Base-by-base conservation (phyloP, 2,888 invertebrate species). In the Clostera curtula region DNA sequence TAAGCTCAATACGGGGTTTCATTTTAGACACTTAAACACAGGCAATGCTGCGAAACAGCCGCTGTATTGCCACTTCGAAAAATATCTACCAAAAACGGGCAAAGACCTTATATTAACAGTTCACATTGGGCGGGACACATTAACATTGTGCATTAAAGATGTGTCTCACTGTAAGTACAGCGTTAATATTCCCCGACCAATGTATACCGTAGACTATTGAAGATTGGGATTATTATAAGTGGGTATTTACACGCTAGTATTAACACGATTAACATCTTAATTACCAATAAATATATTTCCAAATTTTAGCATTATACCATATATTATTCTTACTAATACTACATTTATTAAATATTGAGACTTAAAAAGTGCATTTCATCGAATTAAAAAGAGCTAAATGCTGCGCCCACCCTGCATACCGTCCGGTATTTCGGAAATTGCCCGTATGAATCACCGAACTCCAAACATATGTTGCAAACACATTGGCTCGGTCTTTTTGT, bases 1-100 rank as follows among this genome's bases (percentile, higher is more conserved):
- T 68, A 71, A 71, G 70, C 66, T 70, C 67, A 64, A 67, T 49
- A 49, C 46, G 63, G 63, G 64, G 62, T 64, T 62, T 48, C 43
- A 32, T 17, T 50, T 41, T 33, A 44, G 43, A 49, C 29, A 37
- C 51, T 55, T 48, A 43, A 49, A 44, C 54, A 56, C 50, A 56
- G 57, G 59, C 54, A 56, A 57, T 43, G 46, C 32, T 28, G 22
- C 16, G 25, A 29, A 18, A 26, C 16, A 25, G 29, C 18, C 4
- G 22, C 12, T 19, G 14, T 2, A 7, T 22, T 15, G n/a, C n/a
- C 10, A n/a, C n/a, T 12, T 12, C 5, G 20, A 12, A 5, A 4
- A 12, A 20, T 12, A 20, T 20, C 20, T 22, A 6, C 27, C 25
- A 2, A 6, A 26, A 30, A 34, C 25, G 31, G 41, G 21, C 36